Evolutionary conservation across 2,797 vertebrate genomes (phyloP).

Genomic region (Anomalospiza imberbis): DNA sequence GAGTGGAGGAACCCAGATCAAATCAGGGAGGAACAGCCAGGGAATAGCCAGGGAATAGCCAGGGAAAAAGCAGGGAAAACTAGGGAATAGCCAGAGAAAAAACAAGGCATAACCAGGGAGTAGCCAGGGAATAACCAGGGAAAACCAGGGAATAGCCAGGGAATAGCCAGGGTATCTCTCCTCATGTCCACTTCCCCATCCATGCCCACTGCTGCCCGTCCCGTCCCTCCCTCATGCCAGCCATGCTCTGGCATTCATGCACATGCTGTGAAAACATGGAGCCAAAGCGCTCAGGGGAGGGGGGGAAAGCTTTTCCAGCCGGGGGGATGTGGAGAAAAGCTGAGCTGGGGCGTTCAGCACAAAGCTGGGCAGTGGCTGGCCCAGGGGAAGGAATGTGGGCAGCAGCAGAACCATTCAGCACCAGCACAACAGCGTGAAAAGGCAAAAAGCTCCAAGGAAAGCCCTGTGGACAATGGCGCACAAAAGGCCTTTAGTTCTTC

Average conservation of each 20-base stretch:
- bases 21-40: neutral
- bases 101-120: fast-evolving
- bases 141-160: fast-evolving
- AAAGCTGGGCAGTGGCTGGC: slow-evolving; percentile 40
- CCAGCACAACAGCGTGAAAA: slow-evolving; percentile 33
- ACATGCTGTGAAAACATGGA: slow-evolving; percentile 16
- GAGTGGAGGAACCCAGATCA: neutral
- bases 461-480: slow-evolving; percentile 26
- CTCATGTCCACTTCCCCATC: neutral
- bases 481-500: slow-evolving; percentile 57
- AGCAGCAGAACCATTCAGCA: slow-evolving; percentile 61
- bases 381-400: slow-evolving; percentile 62
- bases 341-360: slow-evolving; percentile 57
- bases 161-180: neutral
- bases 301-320: neutral
- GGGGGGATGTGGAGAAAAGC: slow-evolving; percentile 40
- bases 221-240: neutral
- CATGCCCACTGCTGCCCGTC: neutral
- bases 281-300: neutral
- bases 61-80: fast-evolving
- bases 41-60: fast-evolving
- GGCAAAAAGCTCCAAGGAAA: slow-evolving; percentile 59
- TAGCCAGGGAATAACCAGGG: fast-evolving
- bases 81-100: fast-evolving
- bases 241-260: neutral